Evolutionary conservation across 2,888 invertebrate species (phyloP).

Genomic region (Hybos culiciformis): DNA sequence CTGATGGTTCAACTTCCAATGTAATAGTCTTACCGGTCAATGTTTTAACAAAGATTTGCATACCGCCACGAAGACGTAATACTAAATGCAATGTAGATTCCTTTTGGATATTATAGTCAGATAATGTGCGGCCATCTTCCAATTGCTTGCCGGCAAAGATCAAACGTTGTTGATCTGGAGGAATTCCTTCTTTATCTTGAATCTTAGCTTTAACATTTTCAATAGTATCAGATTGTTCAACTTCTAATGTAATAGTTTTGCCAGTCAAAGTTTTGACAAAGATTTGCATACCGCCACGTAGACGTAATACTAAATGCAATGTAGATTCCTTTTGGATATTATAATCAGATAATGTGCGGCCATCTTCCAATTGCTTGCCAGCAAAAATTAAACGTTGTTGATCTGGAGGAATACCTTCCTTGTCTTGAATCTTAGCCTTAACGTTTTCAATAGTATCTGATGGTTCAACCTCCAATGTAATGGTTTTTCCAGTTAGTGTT

Average conservation of each 20-base stretch:
- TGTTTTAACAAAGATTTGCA: slow-evolving; percentile 34
- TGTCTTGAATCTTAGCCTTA: no score
- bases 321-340: no score
- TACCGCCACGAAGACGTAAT: slow-evolving; percentile 78
- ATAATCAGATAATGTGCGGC: no score
- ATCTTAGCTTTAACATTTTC: slow-evolving; percentile 26
- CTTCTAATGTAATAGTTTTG: slow-evolving; percentile 24
- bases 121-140: slow-evolving; percentile 75
- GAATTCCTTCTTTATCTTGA: slow-evolving; percentile 26
- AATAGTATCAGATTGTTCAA: slow-evolving; percentile 23
- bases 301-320: no score
- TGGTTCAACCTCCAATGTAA: no score
- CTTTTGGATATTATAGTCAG: slow-evolving; percentile 41
- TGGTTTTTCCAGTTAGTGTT: no score
- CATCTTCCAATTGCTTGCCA: no score
- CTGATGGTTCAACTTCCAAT: slow-evolving; percentile 20
- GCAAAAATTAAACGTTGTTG: no score
- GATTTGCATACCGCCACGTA: no score
- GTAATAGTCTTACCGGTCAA: slow-evolving; percentile 23
- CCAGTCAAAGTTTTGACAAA: slow-evolving; percentile 25
- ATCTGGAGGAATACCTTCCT: no score
- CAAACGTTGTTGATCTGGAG: slow-evolving; percentile 26
- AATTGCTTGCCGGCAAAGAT: slow-evolving; percentile 26
- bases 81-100: slow-evolving; percentile 44
- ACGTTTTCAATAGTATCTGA: no score